phyloP scores from a whole-genome alignment of 2,888 invertebrate species.

The Molorchus minor region DNA sequence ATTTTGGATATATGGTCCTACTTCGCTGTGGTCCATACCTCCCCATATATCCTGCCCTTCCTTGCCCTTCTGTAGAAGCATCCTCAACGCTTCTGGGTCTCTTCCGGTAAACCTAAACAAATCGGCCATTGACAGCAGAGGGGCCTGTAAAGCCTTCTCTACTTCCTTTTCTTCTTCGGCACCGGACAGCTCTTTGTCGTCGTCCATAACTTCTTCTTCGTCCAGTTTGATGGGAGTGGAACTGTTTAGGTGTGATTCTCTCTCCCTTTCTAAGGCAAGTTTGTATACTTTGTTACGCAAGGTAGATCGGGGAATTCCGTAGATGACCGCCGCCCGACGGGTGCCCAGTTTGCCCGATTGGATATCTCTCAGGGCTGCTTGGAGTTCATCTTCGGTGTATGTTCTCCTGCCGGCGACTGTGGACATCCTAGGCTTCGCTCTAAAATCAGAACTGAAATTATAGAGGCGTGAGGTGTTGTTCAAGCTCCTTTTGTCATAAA shows the following conservation, averaged over 20 bases:
- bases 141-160: conserved; percentile 68
- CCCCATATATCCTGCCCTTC: conserved; percentile 60
- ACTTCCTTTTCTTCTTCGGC: conserved; percentile 71
- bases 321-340: conserved; percentile 91
- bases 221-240: conserved; percentile 58
- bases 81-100: conserved; percentile 65
- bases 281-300: conserved; percentile 95
- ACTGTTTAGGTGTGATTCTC: conserved; percentile 69
- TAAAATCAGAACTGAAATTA: conserved; percentile 67
- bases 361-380: conserved; percentile 93
- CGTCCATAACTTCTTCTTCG: conserved; percentile 67
- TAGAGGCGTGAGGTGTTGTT: conserved; percentile 43
- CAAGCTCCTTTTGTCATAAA: conserved; percentile 22
- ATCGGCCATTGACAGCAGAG: conserved; percentile 69
- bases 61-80: conserved; percentile 65
- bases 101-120: conserved; percentile 67
- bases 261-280: conserved; percentile 75
- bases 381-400: conserved; percentile 96
- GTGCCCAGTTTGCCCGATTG: conserved; percentile 93
- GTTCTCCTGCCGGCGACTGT: conserved; percentile 76
- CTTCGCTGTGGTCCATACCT: conserved; percentile 52
- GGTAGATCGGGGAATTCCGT: conserved; percentile 96
- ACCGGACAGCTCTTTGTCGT: conserved; percentile 68
- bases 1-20: conserved; percentile 66
- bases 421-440: conserved; percentile 74